These are phyloP conservation scores for Netelia virgata DNA, from an alignment of 2,888 invertebrate species.

Conservation along the genomic window DNA sequence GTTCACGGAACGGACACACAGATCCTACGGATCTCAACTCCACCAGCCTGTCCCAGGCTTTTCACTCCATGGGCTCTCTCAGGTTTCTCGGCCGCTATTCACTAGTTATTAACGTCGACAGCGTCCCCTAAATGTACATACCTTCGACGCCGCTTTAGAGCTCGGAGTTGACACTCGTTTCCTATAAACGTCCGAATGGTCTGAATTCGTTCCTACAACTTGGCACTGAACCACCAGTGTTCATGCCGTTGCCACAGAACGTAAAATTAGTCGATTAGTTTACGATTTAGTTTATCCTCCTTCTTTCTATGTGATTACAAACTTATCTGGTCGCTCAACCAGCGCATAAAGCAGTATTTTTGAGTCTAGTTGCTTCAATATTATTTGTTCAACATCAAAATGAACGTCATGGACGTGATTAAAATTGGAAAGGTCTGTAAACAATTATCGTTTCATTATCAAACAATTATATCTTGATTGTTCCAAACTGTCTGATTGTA, in stretches of 20 bases:
- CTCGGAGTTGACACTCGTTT: too few species aligned
- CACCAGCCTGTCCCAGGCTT: too few species aligned
- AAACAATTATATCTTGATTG: background rate
- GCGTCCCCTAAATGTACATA: too few species aligned
- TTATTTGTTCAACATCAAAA: constrained; percentile 25
- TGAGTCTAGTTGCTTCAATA: background rate
- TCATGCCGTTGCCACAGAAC: background rate
- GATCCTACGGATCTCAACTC: too few species aligned
- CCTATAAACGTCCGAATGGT: too few species aligned
- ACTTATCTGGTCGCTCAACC: background rate
- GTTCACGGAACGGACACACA: too few species aligned
- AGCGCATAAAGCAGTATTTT: background rate
- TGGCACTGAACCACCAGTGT: background rate
- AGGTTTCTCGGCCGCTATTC: too few species aligned
- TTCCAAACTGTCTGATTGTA: background rate
- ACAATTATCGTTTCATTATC: constrained; percentile 1
- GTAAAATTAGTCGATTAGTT: background rate
- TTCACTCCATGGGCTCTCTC: too few species aligned
- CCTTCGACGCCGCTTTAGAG: too few species aligned
- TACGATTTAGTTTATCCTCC: background rate
- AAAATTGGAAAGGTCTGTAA: constrained; percentile 69
- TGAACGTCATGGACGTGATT: constrained; percentile 67
- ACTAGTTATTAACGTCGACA: too few species aligned
- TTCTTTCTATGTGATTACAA: background rate
- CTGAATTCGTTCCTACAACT: background rate